Conservation (phyloP, 2,888 invertebrate genomes). For the Plutella xylostella region DNA sequence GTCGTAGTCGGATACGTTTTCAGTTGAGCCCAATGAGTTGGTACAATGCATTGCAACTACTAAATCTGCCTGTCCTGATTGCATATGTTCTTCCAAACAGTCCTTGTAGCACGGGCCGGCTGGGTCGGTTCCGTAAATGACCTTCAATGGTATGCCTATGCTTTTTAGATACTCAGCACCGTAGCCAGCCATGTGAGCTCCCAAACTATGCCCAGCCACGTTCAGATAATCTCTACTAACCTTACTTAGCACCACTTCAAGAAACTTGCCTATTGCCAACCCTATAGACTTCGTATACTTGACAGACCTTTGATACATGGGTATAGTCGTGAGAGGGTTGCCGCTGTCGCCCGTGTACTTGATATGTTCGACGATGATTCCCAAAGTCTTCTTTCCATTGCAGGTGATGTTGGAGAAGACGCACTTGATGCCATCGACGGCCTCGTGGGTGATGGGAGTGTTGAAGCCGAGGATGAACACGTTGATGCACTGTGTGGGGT, state of each 20-base stretch:
- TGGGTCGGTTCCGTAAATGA: neutral
- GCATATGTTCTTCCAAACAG: neutral
- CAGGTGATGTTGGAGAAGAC: neutral
- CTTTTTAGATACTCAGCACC: neutral
- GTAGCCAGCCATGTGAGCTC: neutral
- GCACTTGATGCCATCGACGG: neutral
- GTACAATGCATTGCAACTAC: neutral
- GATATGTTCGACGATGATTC: neutral
- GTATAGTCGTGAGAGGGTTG: neutral
- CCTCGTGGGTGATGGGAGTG: neutral
- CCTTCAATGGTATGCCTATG: neutral
- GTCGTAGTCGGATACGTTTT: neutral
- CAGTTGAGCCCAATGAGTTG: neutral
- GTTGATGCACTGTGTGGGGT: neutral
- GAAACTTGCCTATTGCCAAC: neutral
- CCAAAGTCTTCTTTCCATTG: neutral
- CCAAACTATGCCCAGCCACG: neutral
- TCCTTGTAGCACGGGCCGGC: neutral
- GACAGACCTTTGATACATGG: neutral
- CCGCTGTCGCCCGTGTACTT: neutral
- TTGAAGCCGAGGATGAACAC: neutral
- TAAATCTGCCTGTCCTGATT: neutral
- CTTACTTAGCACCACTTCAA: neutral
- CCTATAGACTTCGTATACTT: neutral
- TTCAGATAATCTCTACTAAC: neutral